phyloP scores from a whole-genome alignment of 2,113 vertebrate genomes.

The Grallaria varia region DNA sequence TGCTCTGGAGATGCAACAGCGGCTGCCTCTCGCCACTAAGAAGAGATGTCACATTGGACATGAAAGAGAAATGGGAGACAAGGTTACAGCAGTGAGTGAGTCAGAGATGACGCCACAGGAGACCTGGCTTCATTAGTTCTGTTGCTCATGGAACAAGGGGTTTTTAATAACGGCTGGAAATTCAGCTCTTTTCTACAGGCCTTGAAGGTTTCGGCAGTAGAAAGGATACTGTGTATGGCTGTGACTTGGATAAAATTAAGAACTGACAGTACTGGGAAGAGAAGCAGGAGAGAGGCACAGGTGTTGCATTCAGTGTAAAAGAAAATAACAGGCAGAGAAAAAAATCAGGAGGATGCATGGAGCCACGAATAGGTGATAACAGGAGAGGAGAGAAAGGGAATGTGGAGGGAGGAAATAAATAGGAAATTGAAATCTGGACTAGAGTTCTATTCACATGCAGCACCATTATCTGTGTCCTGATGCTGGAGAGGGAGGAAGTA shows the following conservation, averaged over 20 bases:
- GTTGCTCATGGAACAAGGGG: not conserved
- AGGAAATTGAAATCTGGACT: slow-evolving; percentile 24
- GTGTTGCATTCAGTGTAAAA: not conserved
- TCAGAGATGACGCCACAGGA: not conserved
- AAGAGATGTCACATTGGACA: not conserved
- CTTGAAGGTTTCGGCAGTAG: not conserved
- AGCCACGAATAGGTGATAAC: not conserved
- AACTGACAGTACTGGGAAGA: rapidly evolving
- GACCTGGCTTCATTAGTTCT: not conserved
- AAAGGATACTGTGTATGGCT: not conserved
- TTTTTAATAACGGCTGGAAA: not conserved
- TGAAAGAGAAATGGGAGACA: rapidly evolving
- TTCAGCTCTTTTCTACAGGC: not conserved
- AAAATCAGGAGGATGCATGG: rapidly evolving
- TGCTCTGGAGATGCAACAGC: not conserved
- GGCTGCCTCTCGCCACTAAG: rapidly evolving
- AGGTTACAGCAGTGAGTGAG: not conserved
- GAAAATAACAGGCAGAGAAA: not conserved
- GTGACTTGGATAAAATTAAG: not conserved
- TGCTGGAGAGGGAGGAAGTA: not conserved
- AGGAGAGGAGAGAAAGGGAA: not conserved
- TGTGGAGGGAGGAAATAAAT: not conserved
- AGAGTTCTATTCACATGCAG: not conserved
- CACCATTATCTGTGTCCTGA: not conserved
- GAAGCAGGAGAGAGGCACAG: not conserved